These are phyloP conservation scores for Pristionchus fissidentatus DNA, from an alignment of 2,888 invertebrate species.

Conservation along the genomic window DNA sequence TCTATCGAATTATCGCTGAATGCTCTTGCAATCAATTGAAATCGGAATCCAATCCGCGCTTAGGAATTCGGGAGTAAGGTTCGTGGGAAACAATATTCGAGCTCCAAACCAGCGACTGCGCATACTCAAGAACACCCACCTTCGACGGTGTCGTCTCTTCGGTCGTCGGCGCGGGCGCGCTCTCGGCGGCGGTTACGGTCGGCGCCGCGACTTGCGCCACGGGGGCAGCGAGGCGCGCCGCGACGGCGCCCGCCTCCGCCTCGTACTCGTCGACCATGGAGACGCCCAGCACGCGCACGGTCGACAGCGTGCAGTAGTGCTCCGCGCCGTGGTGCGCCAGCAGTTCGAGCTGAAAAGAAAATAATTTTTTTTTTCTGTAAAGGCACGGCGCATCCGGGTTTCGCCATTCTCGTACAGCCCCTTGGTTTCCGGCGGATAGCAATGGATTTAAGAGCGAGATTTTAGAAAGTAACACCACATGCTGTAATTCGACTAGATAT, in stretches of 20 bases:
- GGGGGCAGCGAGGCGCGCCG: conserved; percentile 4
- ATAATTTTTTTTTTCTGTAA: too few relatives aligned
- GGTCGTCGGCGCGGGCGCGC: not conserved
- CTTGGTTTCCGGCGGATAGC: too few relatives aligned
- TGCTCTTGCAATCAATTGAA: too few relatives aligned
- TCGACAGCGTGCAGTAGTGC: conserved; percentile 96
- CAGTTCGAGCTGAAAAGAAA: conserved; percentile 82
- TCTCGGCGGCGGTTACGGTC: not conserved
- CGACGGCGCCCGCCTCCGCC: conserved; percentile 64
- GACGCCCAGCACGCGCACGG: conserved; percentile 92
- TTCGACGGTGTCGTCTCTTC: not conserved
- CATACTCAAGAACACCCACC: too few relatives aligned
- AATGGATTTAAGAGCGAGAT: too few relatives aligned
- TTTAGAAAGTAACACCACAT: too few relatives aligned
- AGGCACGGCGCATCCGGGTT: not conserved
- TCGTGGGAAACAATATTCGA: too few relatives aligned
- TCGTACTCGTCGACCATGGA: conserved; percentile 79
- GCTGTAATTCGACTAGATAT: too few relatives aligned
- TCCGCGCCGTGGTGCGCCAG: conserved; percentile 94
- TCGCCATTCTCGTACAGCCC: not conserved
- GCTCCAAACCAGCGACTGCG: too few relatives aligned
- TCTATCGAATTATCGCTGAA: too few relatives aligned
- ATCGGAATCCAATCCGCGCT: too few relatives aligned
- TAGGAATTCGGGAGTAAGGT: too few relatives aligned
- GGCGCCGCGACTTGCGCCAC: not conserved